phyloP scores from a whole-genome alignment of 2,797 vertebrate genomes.

The Ciconia nigra region DNA sequence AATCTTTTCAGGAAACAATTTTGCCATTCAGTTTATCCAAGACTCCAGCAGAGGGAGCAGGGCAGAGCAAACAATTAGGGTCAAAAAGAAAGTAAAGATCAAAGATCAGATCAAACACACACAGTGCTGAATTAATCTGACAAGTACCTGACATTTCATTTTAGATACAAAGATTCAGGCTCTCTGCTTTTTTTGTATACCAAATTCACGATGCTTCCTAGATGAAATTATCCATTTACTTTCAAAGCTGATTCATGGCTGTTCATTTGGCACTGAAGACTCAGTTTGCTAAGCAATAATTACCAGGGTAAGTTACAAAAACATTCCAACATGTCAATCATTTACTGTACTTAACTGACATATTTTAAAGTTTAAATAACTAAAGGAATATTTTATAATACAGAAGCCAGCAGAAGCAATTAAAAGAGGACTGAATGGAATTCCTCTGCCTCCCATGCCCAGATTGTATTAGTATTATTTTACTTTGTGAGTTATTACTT shows the following conservation, averaged over 20 bases:
- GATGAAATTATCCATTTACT: neutral
- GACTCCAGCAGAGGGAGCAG: constrained; percentile 76
- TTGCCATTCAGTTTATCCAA: constrained; percentile 69
- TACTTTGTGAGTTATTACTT: neutral
- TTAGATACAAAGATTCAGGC: neutral
- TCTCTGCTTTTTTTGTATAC: neutral
- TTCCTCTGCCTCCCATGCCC: neutral
- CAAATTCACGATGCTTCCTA: neutral
- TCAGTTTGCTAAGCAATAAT: constrained; percentile 18
- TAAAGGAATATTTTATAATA: neutral
- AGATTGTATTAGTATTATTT: neutral
- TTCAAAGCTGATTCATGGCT: neutral
- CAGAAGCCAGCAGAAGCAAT: neutral
- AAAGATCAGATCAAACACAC: constrained; percentile 51
- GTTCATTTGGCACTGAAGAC: neutral
- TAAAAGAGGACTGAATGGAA: neutral
- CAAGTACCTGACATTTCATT: constrained; percentile 16
- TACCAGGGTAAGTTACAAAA: constrained; percentile 42
- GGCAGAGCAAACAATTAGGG: constrained; percentile 59
- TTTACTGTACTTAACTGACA: constrained; percentile 38
- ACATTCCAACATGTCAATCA: constrained; percentile 19
- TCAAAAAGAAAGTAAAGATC: constrained; percentile 67
- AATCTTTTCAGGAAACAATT: constrained; percentile 63
- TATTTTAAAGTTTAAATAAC: constrained; percentile 46
- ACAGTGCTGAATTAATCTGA: constrained; percentile 41